Evolutionary conservation across 2,888 invertebrate genomes (phyloP).

Genomic region (Cyclophora albipunctata): DNA sequence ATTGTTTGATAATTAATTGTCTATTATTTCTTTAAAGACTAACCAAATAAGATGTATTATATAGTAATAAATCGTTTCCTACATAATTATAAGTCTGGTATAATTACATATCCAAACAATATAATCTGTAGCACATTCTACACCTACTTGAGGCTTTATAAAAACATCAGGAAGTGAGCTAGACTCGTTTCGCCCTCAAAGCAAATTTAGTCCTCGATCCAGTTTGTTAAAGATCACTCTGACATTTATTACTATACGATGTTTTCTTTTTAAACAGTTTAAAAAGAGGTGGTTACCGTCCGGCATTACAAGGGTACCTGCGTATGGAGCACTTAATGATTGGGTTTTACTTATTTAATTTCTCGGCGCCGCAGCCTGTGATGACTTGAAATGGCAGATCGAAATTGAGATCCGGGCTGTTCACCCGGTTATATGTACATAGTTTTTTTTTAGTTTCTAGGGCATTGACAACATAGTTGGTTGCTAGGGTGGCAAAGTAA

Average conservation of each 20-base stretch:
- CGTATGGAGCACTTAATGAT: conserved; percentile 3
- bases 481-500: too few species aligned
- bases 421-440: too few species aligned
- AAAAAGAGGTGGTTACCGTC: conserved; percentile 3
- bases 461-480: too few species aligned
- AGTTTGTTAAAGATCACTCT: conserved; percentile 65
- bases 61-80: too few species aligned
- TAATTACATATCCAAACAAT: too few species aligned
- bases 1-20: too few species aligned
- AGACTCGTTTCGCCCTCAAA: conserved; percentile 62
- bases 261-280: conserved; percentile 24
- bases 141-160: conserved; percentile 31
- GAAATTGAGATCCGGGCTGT: background rate
- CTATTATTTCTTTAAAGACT: too few species aligned
- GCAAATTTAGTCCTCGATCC: conserved; percentile 51
- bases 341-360: conserved; percentile 1
- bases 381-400: conserved; percentile 1
- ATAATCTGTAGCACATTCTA: too few species aligned
- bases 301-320: conserved; percentile 2
- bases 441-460: too few species aligned
- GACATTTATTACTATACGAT: conserved; percentile 53
- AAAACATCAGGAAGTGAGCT: conserved; percentile 51
- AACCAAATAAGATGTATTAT: too few species aligned
- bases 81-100: too few species aligned
- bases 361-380: background rate